phyloP scores from a whole-genome alignment of 2,888 invertebrate genomes.

The Abrostola tripartita region DNA sequence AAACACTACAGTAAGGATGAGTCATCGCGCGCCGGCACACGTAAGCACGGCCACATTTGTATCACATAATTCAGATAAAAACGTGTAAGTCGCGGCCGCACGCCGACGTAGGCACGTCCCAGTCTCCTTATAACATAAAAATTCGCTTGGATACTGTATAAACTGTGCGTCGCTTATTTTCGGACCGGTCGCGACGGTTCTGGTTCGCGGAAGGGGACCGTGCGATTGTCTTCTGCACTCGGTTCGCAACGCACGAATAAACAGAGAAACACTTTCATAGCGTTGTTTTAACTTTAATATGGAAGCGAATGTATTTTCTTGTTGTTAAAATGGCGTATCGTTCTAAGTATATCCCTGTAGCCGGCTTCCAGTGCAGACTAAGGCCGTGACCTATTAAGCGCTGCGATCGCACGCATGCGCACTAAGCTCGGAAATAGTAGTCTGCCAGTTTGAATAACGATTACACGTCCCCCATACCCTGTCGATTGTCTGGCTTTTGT shows the following conservation, averaged over 20 bases:
- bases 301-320: constrained; percentile 46
- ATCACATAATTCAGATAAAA: constrained; percentile 59
- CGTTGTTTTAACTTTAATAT: constrained; percentile 37
- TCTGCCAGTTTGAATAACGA: constrained; percentile 84
- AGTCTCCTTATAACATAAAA: constrained; percentile 64
- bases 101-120: constrained; percentile 61
- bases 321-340: constrained; percentile 68
- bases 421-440: constrained; percentile 72
- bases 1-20: constrained; percentile 65
- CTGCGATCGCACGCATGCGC: constrained; percentile 81
- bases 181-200: constrained; percentile 63
- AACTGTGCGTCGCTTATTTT: constrained; percentile 69
- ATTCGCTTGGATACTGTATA: constrained; percentile 60
- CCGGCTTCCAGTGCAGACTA: constrained; percentile 80
- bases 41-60: constrained; percentile 68
- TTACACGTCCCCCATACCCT: constrained; percentile 77
- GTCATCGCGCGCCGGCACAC: constrained; percentile 66
- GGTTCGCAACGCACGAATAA: constrained; percentile 52
- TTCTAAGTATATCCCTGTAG: constrained; percentile 76
- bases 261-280: constrained; percentile 53
- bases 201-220: constrained; percentile 61
- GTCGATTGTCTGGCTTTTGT: constrained; percentile 74
- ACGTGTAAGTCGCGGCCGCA: constrained; percentile 49
- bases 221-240: constrained; percentile 42
- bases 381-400: constrained; percentile 84